These are phyloP conservation scores for Empidonax alnorum DNA, from an alignment of 2,113 vertebrate genomes.

Conservation along the genomic window DNA sequence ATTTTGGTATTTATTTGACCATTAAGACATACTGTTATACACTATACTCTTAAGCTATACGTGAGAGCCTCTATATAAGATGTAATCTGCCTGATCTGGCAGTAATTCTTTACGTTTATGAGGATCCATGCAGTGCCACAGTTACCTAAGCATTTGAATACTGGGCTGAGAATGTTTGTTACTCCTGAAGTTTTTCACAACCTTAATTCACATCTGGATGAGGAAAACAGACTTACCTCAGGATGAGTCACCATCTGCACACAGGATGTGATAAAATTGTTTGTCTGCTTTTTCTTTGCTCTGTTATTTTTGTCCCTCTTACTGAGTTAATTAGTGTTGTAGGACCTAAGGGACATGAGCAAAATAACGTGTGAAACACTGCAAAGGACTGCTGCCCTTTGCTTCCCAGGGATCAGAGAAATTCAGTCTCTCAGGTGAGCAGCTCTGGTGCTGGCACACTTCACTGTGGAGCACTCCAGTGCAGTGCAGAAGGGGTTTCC, in stretches of 20 bases:
- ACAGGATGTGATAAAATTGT: not conserved
- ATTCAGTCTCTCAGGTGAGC: not conserved
- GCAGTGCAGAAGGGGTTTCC: not conserved
- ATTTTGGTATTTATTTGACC: not conserved
- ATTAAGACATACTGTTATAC: not conserved
- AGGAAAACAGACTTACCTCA: slow-evolving; percentile 6
- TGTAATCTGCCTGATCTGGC: not conserved
- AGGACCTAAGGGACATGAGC: not conserved
- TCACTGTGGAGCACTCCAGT: not conserved
- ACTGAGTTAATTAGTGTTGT: not conserved
- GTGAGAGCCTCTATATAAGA: not conserved
- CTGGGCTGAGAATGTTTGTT: not conserved
- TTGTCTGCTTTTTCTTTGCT: not conserved
- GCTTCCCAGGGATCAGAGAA: not conserved
- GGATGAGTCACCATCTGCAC: not conserved
- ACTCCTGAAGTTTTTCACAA: not conserved
- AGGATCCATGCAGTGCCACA: not conserved
- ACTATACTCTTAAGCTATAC: not conserved
- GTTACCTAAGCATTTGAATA: not conserved
- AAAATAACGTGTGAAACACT: not conserved
- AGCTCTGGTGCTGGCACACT: not conserved
- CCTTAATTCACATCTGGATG: not conserved
- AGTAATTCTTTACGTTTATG: not conserved
- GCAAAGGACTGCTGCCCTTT: not conserved
- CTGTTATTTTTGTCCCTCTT: not conserved